Evolutionary conservation across 2,888 invertebrate species (phyloP), one percentile per base, ranked within the genome.

Genomic region (Epinotia ramella): DNA sequence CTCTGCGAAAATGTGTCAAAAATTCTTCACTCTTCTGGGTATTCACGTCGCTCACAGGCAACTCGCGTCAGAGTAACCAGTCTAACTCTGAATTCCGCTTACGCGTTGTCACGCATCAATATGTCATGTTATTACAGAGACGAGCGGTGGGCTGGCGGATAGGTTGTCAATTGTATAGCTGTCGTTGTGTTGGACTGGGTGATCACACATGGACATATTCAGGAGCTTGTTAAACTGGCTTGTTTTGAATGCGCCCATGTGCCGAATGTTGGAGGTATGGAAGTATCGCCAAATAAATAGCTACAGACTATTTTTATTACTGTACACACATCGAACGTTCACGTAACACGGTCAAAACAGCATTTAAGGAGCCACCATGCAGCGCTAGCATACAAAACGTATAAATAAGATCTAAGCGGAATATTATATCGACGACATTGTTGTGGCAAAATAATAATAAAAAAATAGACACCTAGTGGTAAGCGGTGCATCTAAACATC

Each of bases 401-500:
- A 74, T 57, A 74, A 64, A 73, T 56, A 57, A 64, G 65, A 53
- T 71, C 64, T 40, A 76, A 76, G 76, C 76, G 73, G 40, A 76
- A 73, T 76, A 72, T 73, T 73, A 73, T 73, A 77, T 77, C 73
- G 77, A 73, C 77, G 73, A 69, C 77, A 73, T 69, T 46, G 65
- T 77, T 69, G 69, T 69, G 69, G 77, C 73, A 67, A 77, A 66
- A 77, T 65, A 57, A 76, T 77, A 81, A 81, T 80, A 82, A 78
- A 84, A 84, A 84, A 84, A 84, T 85, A 87, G 90, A 93, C 92
- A 94, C 93, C 93, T 92, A 93, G 89, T 92, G 91, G 86, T 87
- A 94, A 94, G 94, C 94, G 90, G 94, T 94, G 94, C 94, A 92
- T 91, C 94, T 93, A 94, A 90, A 94, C 94, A 94, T 93, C 92